phyloP scores from a whole-genome alignment of 2,113 vertebrate species.

The Canis aureus region DNA sequence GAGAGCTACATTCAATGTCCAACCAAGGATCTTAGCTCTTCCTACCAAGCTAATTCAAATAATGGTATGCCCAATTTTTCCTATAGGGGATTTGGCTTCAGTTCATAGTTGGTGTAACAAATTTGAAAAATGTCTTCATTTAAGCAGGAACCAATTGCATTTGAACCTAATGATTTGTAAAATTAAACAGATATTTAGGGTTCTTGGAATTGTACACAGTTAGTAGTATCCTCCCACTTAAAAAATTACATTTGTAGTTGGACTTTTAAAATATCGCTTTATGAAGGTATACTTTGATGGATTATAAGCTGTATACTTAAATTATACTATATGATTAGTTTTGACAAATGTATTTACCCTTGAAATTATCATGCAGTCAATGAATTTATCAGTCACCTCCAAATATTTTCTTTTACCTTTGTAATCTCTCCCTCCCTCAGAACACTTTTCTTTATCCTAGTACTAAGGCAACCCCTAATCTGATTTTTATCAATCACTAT shows the following conservation, averaged over 20 bases:
- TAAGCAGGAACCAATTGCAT: slow-evolving; percentile 1
- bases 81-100: slow-evolving; percentile 13
- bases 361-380: not conserved
- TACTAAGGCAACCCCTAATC: not conserved
- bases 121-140: slow-evolving; percentile 5
- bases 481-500: not conserved
- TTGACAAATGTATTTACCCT: not conserved
- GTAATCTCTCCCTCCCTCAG: not conserved
- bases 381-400: not conserved
- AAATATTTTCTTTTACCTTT: not conserved
- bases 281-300: not conserved
- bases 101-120: not conserved
- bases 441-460: not conserved
- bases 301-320: not conserved
- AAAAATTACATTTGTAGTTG: not conserved
- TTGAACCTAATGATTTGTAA: slow-evolving; percentile 21
- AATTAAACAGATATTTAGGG: not conserved
- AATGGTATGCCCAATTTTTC: slow-evolving; percentile 13
- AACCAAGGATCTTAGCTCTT: not conserved
- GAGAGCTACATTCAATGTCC: not conserved
- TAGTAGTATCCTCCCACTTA: not conserved
- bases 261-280: not conserved
- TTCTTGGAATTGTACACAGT: not conserved
- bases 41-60: not conserved
- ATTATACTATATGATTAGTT: not conserved